These are phyloP conservation scores for Drosophila guanche DNA, from an alignment of 1,140 invertebrate species.

Conservation along the genomic window DNA sequence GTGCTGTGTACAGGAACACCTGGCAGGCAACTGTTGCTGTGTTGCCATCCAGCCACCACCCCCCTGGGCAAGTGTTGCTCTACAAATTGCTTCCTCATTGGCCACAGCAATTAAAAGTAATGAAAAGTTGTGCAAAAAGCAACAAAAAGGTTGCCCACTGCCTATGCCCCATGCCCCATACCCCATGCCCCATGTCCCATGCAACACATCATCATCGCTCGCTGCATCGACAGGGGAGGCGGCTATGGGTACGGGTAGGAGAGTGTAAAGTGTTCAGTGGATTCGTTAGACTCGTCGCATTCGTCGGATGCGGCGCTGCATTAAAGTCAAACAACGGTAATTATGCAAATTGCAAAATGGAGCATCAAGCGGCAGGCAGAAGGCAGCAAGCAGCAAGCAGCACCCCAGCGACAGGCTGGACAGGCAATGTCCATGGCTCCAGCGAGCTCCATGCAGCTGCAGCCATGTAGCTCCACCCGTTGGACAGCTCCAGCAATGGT, in stretches of 20 bases:
- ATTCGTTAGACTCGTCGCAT: slow-evolving; percentile 47
- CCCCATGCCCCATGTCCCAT: too few relatives aligned
- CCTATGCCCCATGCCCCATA: background rate
- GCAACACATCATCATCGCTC: slow-evolving; percentile 10
- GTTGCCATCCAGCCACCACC: background rate
- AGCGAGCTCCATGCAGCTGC: slow-evolving; percentile 1
- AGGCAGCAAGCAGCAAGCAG: slow-evolving; percentile 18
- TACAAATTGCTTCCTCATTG: slow-evolving; percentile 81
- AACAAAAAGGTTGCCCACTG: slow-evolving; percentile 32
- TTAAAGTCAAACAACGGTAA: slow-evolving; percentile 80
- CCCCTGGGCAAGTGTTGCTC: slow-evolving; percentile 42
- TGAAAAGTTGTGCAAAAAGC: slow-evolving; percentile 66
- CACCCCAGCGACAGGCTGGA: slow-evolving; percentile 21
- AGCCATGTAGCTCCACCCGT: slow-evolving; percentile 1
- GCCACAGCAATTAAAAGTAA: slow-evolving; percentile 78
- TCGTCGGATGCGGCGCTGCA: slow-evolving; percentile 67
- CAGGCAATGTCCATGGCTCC: slow-evolving; percentile 26
- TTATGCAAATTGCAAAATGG: slow-evolving; percentile 81
- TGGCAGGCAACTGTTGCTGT: slow-evolving; percentile 55
- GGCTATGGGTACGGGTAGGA: background rate
- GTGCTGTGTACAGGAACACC: slow-evolving; percentile 9
- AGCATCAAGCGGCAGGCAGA: slow-evolving; percentile 36
- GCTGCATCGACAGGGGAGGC: background rate
- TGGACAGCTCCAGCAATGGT: slow-evolving; percentile 25
- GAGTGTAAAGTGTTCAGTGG: slow-evolving; percentile 16